Conservation (phyloP, 2,113 vertebrate genomes). For the Passerina amoena region DNA sequence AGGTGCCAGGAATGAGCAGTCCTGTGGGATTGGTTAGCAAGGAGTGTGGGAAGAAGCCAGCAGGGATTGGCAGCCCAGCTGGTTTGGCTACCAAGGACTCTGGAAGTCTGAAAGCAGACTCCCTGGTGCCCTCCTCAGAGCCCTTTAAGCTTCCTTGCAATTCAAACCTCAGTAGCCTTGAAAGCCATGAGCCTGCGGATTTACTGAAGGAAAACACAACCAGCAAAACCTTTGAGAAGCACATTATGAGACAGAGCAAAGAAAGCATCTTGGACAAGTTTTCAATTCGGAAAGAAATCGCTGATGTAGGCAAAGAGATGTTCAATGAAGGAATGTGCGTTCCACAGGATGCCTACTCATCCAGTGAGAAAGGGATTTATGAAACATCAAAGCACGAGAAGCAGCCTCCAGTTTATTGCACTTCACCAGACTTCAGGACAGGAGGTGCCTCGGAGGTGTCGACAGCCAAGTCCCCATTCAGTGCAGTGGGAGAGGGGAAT, state of each 20-base stretch:
- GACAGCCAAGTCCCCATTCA: constrained; percentile 75
- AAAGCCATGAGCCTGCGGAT: constrained; percentile 66
- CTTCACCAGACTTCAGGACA: constrained; percentile 80
- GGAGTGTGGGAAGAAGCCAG: constrained; percentile 74
- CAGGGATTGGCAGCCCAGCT: constrained; percentile 15
- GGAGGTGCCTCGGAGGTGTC: constrained; percentile 77
- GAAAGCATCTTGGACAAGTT: constrained; percentile 76
- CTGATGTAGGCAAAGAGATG: constrained; percentile 70
- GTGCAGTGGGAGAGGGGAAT: constrained; percentile 77
- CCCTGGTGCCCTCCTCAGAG: constrained; percentile 60
- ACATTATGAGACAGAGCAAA: constrained; percentile 69
- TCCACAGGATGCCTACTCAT: constrained; percentile 66
- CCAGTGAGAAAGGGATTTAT: constrained; percentile 69
- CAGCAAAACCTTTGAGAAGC: constrained; percentile 76
- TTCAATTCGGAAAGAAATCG: constrained; percentile 71
- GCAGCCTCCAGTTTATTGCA: constrained; percentile 79
- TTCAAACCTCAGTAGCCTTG: constrained; percentile 54
- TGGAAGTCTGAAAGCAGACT: constrained; percentile 67
- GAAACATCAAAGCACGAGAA: constrained; percentile 77
- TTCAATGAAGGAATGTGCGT: constrained; percentile 64
- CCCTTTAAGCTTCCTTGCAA: constrained; percentile 70
- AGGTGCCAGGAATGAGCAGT: constrained; percentile 62
- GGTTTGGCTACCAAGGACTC: constrained; percentile 70
- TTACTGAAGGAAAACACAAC: constrained; percentile 65
- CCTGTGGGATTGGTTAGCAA: constrained; percentile 69